Evolutionary conservation across 2,113 vertebrate species (phyloP).

Genomic region (Heterotis niloticus): DNA sequence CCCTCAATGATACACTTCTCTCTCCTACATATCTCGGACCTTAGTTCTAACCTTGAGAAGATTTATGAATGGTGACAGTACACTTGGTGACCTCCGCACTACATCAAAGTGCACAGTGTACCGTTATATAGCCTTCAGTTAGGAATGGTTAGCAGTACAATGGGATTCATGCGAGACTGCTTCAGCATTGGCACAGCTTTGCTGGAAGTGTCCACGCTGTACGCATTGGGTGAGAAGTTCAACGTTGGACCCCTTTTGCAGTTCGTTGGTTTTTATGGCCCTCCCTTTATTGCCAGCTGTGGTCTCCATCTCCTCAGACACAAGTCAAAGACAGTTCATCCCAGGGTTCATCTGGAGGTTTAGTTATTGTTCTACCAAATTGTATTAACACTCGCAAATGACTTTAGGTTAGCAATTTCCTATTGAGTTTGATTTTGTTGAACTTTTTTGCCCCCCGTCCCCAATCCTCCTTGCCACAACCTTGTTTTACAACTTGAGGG

Average conservation of each 20-base stretch:
- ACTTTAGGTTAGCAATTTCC: slow-evolving; percentile 18
- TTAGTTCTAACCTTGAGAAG: slow-evolving; percentile 11
- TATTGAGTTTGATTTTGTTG: slow-evolving; percentile 17
- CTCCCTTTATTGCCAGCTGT: slow-evolving; percentile 28
- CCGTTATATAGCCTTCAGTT: slow-evolving; percentile 11
- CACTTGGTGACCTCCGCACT: background rate
- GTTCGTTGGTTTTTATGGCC: slow-evolving; percentile 26
- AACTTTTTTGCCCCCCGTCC: slow-evolving; percentile 8
- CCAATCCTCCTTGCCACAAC: background rate
- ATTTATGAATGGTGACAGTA: background rate
- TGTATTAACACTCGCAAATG: slow-evolving; percentile 28
- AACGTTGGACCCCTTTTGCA: slow-evolving; percentile 28
- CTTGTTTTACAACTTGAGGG: slow-evolving; percentile 22
- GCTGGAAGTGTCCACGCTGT: slow-evolving; percentile 20
- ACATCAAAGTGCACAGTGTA: background rate
- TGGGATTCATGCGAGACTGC: slow-evolving; percentile 1
- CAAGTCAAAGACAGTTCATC: slow-evolving; percentile 32
- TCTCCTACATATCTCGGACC: background rate
- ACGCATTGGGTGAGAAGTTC: slow-evolving; percentile 30
- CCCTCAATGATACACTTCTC: background rate
- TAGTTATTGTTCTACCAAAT: slow-evolving; percentile 32
- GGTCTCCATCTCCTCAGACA: slow-evolving; percentile 27
- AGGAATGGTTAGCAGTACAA: background rate
- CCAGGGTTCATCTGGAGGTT: slow-evolving; percentile 29
- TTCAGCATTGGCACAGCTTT: background rate